Base-by-base conservation (phyloP, 2,113 vertebrate species). In the Engraulis encrasicolus region DNA sequence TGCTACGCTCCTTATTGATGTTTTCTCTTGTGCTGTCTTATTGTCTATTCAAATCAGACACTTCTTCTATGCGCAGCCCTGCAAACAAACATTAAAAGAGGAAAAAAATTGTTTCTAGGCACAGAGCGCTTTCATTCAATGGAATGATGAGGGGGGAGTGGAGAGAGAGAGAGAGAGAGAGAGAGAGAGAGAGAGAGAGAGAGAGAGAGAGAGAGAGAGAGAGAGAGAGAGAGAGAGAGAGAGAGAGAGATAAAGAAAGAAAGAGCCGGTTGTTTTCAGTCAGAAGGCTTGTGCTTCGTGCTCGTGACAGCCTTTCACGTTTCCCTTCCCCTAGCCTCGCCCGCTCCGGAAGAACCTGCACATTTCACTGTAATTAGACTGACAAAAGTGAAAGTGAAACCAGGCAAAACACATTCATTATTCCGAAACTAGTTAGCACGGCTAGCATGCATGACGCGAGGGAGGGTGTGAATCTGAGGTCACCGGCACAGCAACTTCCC, bases 331-430 rank as follows among this genome's bases (percentile, higher is more conserved):
- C 81, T 82, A 82, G 77, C 82, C 87, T 91, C 86, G 79, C 86
- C 82, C 88, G 82, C 87, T 88, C 15, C 88, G 2, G 31, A 14
- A 45, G 40, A 74, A 92, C 90, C 92, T 92, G 87, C 88, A 88
- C 85, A 86, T 91, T 94, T 94, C 93, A 94, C 91, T 94, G 93
- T 94, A 94, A 94, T 93, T 92, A 92, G 90, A 83, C 90, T 89
- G 87, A 92, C 90, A 90, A 87, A 89, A 84, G 88, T 84, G 83
- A 88, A 91, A 85, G 85, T 86, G 78, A 87, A 91, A 85, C 74
- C 87, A 83, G 79, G 86, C 84, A 89, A 88, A 91, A 87, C 91
- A 80, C 81, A 89, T 85, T 87, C 84, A 84, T 27, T 84, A 89
- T 87, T 91, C 84, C 81, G 49, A 50, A 40, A 40, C 50, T 45